A percentile compares a stretch with the other conserved stretches of the same genome.
These are phyloP conservation scores for Crossocerus cetratus DNA, from an alignment of 2,888 invertebrate species.

Conservation along the genomic window DNA sequence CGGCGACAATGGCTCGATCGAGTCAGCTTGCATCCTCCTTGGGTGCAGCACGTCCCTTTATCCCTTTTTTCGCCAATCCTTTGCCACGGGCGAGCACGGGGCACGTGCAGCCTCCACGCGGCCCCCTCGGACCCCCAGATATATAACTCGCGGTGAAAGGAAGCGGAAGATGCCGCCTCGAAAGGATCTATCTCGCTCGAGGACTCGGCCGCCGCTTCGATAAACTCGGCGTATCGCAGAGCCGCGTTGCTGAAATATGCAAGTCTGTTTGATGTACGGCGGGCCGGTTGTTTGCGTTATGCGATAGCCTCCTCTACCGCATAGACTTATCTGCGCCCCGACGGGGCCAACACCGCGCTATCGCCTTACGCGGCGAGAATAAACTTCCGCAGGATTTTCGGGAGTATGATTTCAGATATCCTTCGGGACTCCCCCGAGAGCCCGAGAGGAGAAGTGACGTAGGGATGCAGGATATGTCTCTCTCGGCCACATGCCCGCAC, in stretches of 20 bases:
- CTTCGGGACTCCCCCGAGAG: background rate
- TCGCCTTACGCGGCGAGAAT: background rate
- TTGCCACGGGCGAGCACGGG: conserved; percentile 45
- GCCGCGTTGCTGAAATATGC: background rate
- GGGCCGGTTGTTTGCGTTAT: conserved; percentile 9
- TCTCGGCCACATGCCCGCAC: too few species aligned
- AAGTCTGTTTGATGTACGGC: background rate
- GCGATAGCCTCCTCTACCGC: conserved; percentile 9
- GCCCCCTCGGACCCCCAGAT: background rate
- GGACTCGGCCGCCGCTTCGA: too few species aligned
- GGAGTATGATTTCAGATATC: background rate
- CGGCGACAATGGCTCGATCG: too few species aligned
- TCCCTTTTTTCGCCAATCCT: conserved; percentile 12
- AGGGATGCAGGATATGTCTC: too few species aligned
- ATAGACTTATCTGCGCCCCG: background rate
- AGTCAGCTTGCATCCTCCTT: too few species aligned
- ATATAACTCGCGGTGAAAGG: too few species aligned
- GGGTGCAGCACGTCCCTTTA: too few species aligned
- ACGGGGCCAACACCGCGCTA: background rate
- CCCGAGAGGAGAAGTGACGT: background rate
- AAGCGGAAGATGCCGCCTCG: too few species aligned
- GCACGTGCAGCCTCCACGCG: conserved; percentile 49
- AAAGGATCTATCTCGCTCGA: too few species aligned
- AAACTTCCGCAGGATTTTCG: too few species aligned
- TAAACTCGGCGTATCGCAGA: too few species aligned